Conservation (phyloP, 2,797 vertebrate genomes). For the Sebastes trivittatus region DNA sequence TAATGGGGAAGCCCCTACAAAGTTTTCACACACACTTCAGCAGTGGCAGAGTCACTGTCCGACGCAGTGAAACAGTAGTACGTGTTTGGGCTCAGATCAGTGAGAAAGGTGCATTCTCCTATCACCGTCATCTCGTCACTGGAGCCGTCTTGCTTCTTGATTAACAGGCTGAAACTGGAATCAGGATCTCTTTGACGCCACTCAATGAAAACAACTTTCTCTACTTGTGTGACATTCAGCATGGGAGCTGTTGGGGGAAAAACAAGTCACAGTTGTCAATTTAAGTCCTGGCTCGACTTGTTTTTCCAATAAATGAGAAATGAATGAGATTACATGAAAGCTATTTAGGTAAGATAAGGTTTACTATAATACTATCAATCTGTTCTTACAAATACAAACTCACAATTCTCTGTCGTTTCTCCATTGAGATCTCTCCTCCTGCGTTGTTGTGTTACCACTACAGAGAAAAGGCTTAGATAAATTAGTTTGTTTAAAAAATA, state of each 20-base stretch:
- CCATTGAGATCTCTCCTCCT: slow-evolving; percentile 60
- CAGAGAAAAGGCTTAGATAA: not conserved
- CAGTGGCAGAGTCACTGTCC: not conserved
- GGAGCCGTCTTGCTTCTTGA: slow-evolving; percentile 43
- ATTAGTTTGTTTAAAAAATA: not conserved
- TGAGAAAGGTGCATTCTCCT: slow-evolving; percentile 43
- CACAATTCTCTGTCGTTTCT: slow-evolving; percentile 31
- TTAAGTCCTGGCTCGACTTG: not conserved
- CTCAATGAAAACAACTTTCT: slow-evolving; percentile 34
- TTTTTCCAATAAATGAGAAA: not conserved
- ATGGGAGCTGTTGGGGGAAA: slow-evolving; percentile 35
- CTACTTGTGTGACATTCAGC: slow-evolving; percentile 30
- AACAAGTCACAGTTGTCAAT: not conserved
- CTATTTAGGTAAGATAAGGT: not conserved
- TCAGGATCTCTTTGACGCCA: slow-evolving; percentile 58
- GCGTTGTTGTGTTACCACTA: slow-evolving; percentile 21
- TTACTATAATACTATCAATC: not conserved
- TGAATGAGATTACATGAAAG: not conserved
- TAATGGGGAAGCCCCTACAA: not conserved
- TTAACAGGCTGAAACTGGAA: slow-evolving; percentile 60
- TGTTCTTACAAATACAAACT: slow-evolving; percentile 17
- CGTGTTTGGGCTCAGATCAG: slow-evolving; percentile 47
- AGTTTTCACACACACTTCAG: slow-evolving; percentile 61
- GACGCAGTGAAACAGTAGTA: slow-evolving; percentile 67
- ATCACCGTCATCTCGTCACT: slow-evolving; percentile 42